Evolutionary conservation across 2,888 invertebrate genomes (phyloP).

Genomic region (Nemotelus nigrinus): DNA sequence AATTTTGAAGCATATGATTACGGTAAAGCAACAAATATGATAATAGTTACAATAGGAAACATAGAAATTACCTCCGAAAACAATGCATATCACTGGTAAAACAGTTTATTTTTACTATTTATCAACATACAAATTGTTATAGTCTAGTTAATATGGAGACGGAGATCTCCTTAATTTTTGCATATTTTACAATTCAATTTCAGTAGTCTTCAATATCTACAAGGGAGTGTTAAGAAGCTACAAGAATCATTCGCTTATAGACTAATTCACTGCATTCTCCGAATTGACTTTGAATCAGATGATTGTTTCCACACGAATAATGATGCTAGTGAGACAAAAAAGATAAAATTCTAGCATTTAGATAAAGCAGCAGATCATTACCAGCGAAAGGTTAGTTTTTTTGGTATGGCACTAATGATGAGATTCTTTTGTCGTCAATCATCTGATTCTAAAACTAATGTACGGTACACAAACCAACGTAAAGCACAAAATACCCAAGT

Average conservation of each 20-base stretch:
- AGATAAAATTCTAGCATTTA: background rate
- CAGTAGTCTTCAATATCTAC: background rate
- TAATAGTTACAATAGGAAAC: too few relatives aligned
- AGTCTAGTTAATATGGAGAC: too few relatives aligned
- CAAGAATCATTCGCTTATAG: constrained; percentile 47
- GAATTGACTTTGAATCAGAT: constrained; percentile 55
- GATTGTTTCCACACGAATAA: background rate
- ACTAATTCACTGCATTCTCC: constrained; percentile 64
- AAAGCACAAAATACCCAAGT: constrained; percentile 18
- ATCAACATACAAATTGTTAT: too few relatives aligned
- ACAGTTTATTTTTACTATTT: too few relatives aligned
- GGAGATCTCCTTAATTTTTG: too few relatives aligned
- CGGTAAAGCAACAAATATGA: too few relatives aligned
- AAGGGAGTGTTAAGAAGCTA: background rate
- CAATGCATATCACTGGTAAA: too few relatives aligned
- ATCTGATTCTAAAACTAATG: constrained; percentile 24
- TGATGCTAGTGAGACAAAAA: background rate
- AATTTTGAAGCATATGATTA: too few relatives aligned
- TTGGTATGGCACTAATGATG: constrained; percentile 15
- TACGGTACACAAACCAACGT: background rate
- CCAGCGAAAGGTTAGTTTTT: background rate
- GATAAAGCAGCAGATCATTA: background rate
- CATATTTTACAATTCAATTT: background rate
- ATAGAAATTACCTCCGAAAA: too few relatives aligned
- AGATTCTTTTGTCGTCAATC: background rate